phyloP scores from a whole-genome alignment of 2,113 vertebrate genomes.

The Cottus gobio region DNA sequence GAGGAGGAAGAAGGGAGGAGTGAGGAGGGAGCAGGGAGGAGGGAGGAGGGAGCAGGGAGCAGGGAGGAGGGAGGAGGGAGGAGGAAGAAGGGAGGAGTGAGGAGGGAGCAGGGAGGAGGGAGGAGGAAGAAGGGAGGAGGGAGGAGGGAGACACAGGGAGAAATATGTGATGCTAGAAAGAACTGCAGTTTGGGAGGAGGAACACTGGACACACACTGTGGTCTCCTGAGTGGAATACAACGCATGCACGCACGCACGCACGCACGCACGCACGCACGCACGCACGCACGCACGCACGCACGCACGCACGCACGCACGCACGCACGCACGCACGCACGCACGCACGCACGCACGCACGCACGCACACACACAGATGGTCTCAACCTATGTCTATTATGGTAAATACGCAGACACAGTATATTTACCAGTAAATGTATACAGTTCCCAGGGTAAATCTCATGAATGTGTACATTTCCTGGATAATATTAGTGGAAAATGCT shows the following conservation, averaged over 20 bases:
- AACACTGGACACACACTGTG: slow-evolving; percentile 38
- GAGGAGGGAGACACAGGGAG: slow-evolving; percentile 31
- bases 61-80: too few species aligned
- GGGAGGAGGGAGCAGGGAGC: neutral
- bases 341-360: slow-evolving; percentile 1
- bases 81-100: too few species aligned
- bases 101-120: too few species aligned
- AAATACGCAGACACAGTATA: too few species aligned
- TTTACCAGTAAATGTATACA: slow-evolving; percentile 41
- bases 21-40: too few species aligned
- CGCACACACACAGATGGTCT: neutral
- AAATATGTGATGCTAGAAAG: slow-evolving; percentile 35
- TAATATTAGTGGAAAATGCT: slow-evolving; percentile 55
- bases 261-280: too few species aligned
- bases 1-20: neutral
- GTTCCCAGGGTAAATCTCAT: slow-evolving; percentile 45
- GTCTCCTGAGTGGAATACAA: slow-evolving; percentile 41
- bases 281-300: neutral
- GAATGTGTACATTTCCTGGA: too few species aligned
- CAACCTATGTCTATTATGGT: too few species aligned
- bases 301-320: neutral
- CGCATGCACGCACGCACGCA: slow-evolving; percentile 20
- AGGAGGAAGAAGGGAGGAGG: too few species aligned
- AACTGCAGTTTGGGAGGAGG: slow-evolving; percentile 56
- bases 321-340: neutral